These are phyloP conservation scores for Platysteira castanea DNA, from an alignment of 2,113 vertebrate genomes.

Conservation along the genomic window DNA sequence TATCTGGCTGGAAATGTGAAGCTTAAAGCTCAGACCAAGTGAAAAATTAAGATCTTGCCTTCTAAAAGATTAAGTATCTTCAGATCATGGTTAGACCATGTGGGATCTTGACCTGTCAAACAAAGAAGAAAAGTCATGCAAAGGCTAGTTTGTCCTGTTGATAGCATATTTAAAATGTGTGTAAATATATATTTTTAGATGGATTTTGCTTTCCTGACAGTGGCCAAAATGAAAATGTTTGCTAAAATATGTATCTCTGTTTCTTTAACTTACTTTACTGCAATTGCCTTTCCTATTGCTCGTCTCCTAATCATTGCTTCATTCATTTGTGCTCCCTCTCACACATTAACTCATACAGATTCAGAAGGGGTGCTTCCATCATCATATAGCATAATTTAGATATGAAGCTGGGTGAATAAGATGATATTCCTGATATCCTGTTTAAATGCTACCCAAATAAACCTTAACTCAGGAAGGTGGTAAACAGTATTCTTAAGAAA, in stretches of 20 bases:
- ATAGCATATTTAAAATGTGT: neutral
- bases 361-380: neutral
- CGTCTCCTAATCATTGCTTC: slow-evolving; percentile 20
- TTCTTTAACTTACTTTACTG: neutral
- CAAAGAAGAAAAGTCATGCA: neutral
- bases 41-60: neutral
- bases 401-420: neutral
- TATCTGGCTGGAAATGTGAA: neutral
- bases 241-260: neutral
- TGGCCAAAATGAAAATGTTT: neutral
- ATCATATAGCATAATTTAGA: neutral
- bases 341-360: neutral
- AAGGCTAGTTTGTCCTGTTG: neutral
- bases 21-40: neutral
- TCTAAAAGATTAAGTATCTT: neutral
- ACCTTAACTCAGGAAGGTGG: neutral
- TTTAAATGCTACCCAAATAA: neutral
- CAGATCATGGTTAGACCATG: neutral
- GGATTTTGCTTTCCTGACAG: neutral
- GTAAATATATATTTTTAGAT: neutral
- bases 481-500: neutral
- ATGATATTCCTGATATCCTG: neutral
- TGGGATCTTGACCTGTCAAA: neutral
- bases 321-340: slow-evolving; percentile 19
- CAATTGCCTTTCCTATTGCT: slow-evolving; percentile 3